Evolutionary conservation across 2,888 invertebrate genomes (phyloP), one percentile per base, ranked within the genome.

Genomic region (Schizaphis graminum): DNA sequence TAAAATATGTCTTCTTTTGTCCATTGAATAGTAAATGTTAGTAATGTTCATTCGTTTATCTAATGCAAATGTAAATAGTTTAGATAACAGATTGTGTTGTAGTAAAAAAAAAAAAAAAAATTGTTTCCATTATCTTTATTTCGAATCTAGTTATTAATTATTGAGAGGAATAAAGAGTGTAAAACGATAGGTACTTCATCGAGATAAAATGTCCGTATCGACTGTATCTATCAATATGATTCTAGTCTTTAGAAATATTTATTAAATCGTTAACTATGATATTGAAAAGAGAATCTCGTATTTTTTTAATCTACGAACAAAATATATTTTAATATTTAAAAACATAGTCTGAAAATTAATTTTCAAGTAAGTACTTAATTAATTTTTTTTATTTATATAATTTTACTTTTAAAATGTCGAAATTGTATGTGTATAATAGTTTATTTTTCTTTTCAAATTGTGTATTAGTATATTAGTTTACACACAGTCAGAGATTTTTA

Each of bases 1-100:
- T 77, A 77, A 77, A 77, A 77, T 77, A 77, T 77, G 35, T 35
- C 35, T 77, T 77, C 77, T 77, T 77, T 77, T 77, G 77, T 77
- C 77, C 77, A 77, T 77, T 77, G 35, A 77, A 77, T 77, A 35
- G 77, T 77, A 77, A 77, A 77, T 77, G 35, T 77, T 77, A 77
- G 77, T 77, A 77, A 77, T 77, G 77, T 35, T 77, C 77, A 35
- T 77, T 35, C 77, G 77, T 77, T 77, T 77, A 77, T 77, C 77
- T 77, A 77, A 77, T 77, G 21, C 21, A 21, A 77, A 77, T 77
- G 77, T 77, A 77, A 77, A 77, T 77, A 77, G 77, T 8, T 77
- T 77, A 67, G 67, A 67, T 5, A n/a, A 1, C n/a, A n/a, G n/a
- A 67, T n/a, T 67, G n/a, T 67, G n/a, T n/a, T 8, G 16, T 67